Percentiles rank a stretch among this genome's conserved stretches.
These are phyloP conservation scores for Cryptotermes secundus DNA, from an alignment of 1,140 invertebrate species.

Conservation along the genomic window DNA sequence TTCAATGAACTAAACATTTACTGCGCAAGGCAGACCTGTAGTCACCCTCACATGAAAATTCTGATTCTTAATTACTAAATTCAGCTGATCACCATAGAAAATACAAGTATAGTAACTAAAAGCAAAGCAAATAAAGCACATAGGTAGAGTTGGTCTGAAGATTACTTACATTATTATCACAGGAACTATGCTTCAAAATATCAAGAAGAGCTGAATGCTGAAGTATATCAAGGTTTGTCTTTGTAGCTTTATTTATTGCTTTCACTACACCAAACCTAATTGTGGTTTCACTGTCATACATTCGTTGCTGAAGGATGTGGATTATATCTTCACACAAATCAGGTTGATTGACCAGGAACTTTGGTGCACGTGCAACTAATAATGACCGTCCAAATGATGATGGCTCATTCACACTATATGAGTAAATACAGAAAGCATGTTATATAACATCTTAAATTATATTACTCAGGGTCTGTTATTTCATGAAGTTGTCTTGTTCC, in stretches of 20 bases:
- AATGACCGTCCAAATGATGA: not conserved
- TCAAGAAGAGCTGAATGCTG: not conserved
- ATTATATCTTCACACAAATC: not conserved
- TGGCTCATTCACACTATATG: not conserved
- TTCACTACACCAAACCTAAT: not conserved
- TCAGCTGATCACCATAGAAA: too few relatives aligned
- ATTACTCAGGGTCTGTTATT: too few relatives aligned
- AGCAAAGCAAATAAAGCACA: too few relatives aligned
- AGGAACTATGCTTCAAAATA: not conserved
- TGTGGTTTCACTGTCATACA: not conserved
- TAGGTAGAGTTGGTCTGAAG: too few relatives aligned
- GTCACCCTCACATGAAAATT: too few relatives aligned
- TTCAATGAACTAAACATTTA: too few relatives aligned
- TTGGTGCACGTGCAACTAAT: not conserved
- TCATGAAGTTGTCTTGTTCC: too few relatives aligned
- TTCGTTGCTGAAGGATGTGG: not conserved
- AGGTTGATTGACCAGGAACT: not conserved
- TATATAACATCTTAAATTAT: not conserved
- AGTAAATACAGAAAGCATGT: not conserved
- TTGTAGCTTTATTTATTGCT: not conserved
- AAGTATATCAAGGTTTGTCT: not conserved
- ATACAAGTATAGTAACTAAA: too few relatives aligned
- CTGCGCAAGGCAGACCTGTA: too few relatives aligned
- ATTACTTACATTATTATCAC: not conserved
- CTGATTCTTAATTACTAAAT: too few relatives aligned